These are phyloP conservation scores for Nephrocerus scutellatus DNA, from an alignment of 2,888 invertebrate species.

Conservation along the genomic window DNA sequence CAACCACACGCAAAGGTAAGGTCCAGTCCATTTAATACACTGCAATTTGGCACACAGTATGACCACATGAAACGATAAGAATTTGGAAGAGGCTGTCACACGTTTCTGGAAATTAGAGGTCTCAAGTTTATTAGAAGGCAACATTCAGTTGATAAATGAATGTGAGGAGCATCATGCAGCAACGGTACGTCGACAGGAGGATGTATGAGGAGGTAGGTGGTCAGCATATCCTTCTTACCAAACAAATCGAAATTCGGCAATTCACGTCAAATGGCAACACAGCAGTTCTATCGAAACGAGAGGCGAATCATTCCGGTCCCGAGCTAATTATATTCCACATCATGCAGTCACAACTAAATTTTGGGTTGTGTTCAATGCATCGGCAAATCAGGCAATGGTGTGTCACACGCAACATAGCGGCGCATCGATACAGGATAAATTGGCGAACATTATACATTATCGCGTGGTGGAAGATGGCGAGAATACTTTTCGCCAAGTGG, in stretches of 20 bases:
- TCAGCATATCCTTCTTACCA: too few species aligned
- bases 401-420: slow-evolving; percentile 12
- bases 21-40: not conserved
- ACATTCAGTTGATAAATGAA: not conserved
- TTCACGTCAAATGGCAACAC: too few species aligned
- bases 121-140: not conserved
- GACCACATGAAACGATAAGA: not conserved
- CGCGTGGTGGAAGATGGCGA: slow-evolving; percentile 7
- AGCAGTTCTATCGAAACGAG: slow-evolving; percentile 1
- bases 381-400: too few species aligned
- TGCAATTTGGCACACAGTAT: slow-evolving; percentile 3
- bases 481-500: slow-evolving; percentile 9
- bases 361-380: too few species aligned
- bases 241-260: too few species aligned
- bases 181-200: slow-evolving; percentile 1
- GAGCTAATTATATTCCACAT: not conserved
- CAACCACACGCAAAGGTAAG: slow-evolving; percentile 10
- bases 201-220: slow-evolving; percentile 7
- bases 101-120: slow-evolving; percentile 8
- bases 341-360: too few species aligned
- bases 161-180: slow-evolving; percentile 4
- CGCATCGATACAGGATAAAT: slow-evolving; percentile 1
- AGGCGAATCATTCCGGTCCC: not conserved
- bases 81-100: slow-evolving; percentile 4
- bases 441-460: too few species aligned